Conservation (phyloP, 2,797 vertebrate species). For the Erithacus rubecula region DNA sequence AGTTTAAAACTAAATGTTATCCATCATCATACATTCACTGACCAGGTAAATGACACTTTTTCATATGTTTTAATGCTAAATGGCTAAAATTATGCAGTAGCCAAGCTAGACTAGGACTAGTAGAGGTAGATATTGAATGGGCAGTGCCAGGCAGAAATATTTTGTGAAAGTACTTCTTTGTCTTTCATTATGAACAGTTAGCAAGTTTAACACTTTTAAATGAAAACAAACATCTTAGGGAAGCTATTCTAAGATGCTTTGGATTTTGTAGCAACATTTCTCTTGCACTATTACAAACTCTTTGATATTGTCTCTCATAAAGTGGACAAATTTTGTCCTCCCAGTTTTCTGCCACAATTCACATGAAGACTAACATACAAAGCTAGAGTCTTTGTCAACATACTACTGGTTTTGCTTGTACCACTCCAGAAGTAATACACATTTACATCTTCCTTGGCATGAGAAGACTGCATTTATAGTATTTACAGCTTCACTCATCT, state of each 20-base stretch:
- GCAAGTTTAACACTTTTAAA: not conserved
- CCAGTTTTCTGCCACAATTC: not conserved
- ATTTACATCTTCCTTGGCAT: not conserved
- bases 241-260: constrained; percentile 33
- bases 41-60: constrained; percentile 21
- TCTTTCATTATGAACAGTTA: not conserved
- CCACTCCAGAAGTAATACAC: not conserved
- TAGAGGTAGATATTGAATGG: constrained; percentile 85
- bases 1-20: constrained; percentile 31
- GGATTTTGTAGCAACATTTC: not conserved
- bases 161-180: not conserved
- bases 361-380: not conserved
- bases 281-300: not conserved
- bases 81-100: constrained; percentile 83
- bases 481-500: constrained; percentile 25
- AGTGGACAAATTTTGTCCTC: not conserved
- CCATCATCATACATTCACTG: constrained; percentile 17
- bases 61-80: constrained; percentile 54
- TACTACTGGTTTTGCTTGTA: not conserved
- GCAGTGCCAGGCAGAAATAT: constrained; percentile 84
- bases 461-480: not conserved
- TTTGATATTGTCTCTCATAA: not conserved
- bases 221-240: constrained; percentile 26
- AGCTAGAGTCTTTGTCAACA: constrained; percentile 10
- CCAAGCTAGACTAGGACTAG: constrained; percentile 83